These are phyloP conservation scores for Mus spretus DNA, from an alignment of 2,797 vertebrate genomes.

Conservation along the genomic window DNA sequence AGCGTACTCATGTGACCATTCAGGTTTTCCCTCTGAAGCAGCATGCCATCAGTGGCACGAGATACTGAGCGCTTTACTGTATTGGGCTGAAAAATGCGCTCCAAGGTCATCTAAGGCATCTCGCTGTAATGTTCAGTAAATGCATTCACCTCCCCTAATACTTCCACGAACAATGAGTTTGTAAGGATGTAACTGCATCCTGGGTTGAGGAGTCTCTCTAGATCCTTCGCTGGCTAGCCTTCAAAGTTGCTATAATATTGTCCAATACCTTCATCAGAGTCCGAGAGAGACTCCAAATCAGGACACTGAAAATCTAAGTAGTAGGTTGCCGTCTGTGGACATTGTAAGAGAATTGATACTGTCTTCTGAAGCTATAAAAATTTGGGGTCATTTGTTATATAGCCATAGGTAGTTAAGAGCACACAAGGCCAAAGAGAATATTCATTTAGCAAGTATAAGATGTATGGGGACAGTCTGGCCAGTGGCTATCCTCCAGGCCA, in stretches of 20 bases:
- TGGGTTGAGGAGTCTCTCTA: background rate
- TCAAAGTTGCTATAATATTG: background rate
- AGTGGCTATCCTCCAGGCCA: background rate
- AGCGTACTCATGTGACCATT: background rate
- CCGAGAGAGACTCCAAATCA: background rate
- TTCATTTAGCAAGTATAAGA: background rate
- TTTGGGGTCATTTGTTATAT: background rate
- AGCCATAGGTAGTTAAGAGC: background rate
- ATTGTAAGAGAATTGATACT: background rate
- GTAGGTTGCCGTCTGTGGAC: background rate
- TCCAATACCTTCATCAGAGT: background rate
- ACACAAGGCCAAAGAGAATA: background rate
- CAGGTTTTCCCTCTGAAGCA: background rate
- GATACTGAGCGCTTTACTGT: background rate
- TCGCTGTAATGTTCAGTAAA: background rate
- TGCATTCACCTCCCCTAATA: background rate
- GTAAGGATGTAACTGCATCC: background rate
- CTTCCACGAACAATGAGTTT: background rate
- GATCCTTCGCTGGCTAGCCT: background rate
- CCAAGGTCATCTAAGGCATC: background rate
- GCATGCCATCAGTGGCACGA: background rate
- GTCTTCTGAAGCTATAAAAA: background rate
- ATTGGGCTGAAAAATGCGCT: background rate
- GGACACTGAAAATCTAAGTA: background rate
- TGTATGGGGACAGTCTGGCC: background rate